Evolutionary conservation across 2,888 invertebrate species (phyloP).

Genomic region (Mesorhabditis spiculigera): DNA sequence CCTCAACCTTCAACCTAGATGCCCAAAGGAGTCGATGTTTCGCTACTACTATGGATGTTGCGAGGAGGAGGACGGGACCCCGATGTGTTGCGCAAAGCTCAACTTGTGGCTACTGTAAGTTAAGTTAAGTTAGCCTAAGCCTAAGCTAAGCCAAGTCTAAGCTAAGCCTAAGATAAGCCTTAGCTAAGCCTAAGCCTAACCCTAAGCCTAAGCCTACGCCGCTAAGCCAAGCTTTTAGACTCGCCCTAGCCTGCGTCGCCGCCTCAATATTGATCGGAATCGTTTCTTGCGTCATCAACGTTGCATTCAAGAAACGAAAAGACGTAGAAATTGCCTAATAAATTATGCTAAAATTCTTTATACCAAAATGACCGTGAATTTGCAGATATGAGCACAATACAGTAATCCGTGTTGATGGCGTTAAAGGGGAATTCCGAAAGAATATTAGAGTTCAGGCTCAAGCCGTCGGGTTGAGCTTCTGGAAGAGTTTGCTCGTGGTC

Average conservation of each 20-base stretch:
- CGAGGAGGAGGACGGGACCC: not conserved
- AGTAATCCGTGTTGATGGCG: too few relatives aligned
- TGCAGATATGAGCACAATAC: too few relatives aligned
- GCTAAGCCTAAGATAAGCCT: too few relatives aligned
- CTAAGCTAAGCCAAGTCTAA: not conserved
- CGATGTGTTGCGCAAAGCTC: not conserved
- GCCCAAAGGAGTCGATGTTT: constrained; percentile 1
- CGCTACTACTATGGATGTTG: not conserved
- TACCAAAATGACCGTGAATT: too few relatives aligned
- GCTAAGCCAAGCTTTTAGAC: too few relatives aligned
- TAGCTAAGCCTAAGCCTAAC: too few relatives aligned
- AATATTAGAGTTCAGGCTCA: not conserved
- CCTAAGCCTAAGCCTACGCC: too few relatives aligned
- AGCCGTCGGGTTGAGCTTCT: constrained; percentile 7
- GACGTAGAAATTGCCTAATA: too few relatives aligned
- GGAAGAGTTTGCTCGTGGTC: constrained; percentile 31
- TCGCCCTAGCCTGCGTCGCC: not conserved
- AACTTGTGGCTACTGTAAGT: not conserved
- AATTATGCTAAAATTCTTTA: too few relatives aligned
- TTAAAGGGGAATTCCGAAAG: too few relatives aligned
- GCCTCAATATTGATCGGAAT: not conserved
- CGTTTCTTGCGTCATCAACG: not conserved
- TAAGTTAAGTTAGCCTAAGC: not conserved
- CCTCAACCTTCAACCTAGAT: too few relatives aligned
- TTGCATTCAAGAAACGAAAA: too few relatives aligned